Evolutionary conservation across 2,797 vertebrate species (phyloP), one percentile per base, ranked within the genome.

Genomic region (Xenopus petersii): DNA sequence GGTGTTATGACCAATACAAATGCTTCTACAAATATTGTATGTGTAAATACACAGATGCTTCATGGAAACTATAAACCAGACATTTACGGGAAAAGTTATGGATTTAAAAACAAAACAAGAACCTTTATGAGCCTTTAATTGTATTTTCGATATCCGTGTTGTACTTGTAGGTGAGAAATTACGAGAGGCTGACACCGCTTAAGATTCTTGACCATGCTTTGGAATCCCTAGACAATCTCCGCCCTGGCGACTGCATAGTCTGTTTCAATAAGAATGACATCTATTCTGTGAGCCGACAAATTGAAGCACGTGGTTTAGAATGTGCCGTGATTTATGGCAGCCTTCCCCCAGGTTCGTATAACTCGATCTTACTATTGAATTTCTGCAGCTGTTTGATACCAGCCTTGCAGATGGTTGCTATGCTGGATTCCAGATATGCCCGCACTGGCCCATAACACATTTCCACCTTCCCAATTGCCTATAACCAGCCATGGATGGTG

Each of bases 231-330:
- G 94, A 99, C 81, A 96, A 97, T 75, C 91, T 99, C 65, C 92
- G 69, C 12, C 93, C 95, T 2, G 97, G 97, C 59, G 97, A 99
- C 82, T 99, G 98, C 79, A 88, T 99, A 0, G 98, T 99, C 58
- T 99, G 98, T 82, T 98, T 99, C 86, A 98, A 90, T 84, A 99
- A 99, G 91, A 98, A 95, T 30, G 98, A 99, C 86, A 99, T 99
- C 83, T 99, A 98, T 82, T 96, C 97, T 56, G 84, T 99, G 80
- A 99, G 96, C 84, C 92, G 96, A 17, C 96, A 98, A 89, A 94
- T 99, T 65, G 97, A 99, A 86, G 88, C 90, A 58, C 92, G 91
- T 73, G 96, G 97, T 59, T 83, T 88, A 67, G 93, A 99, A 72
- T 99, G 97, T 85, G 97, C 98, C 8, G 98, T 99, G 0, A 99